phyloP scores from a whole-genome alignment of 2,113 vertebrate genomes.

The Phalacrocorax carbo region DNA sequence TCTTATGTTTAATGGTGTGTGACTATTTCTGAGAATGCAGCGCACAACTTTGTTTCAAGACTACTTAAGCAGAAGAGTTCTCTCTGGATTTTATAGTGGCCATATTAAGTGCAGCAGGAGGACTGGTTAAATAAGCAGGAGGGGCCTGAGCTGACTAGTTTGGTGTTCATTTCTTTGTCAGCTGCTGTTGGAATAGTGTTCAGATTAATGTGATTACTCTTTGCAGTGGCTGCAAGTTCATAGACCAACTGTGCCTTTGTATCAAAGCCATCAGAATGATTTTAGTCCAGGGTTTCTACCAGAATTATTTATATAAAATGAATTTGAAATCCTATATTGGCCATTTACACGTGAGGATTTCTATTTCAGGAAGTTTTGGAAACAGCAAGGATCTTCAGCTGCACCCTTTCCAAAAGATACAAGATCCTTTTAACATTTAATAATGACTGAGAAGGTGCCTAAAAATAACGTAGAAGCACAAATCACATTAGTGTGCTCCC shows the following conservation, averaged over 20 bases:
- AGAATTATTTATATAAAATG: constrained; percentile 58
- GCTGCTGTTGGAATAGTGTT: constrained; percentile 23
- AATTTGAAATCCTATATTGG: constrained; percentile 55
- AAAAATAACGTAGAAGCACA: constrained; percentile 52
- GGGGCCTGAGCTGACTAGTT: not conserved
- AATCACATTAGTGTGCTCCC: not conserved
- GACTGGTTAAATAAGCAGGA: constrained; percentile 13
- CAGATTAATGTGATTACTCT: constrained; percentile 33
- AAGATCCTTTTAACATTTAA: constrained; percentile 67
- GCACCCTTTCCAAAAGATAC: constrained; percentile 51
- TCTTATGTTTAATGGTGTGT: not conserved
- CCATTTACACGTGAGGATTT: constrained; percentile 58
- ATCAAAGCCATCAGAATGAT: constrained; percentile 46
- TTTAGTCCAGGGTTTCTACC: constrained; percentile 41
- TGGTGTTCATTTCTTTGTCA: constrained; percentile 38
- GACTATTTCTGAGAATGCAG: not conserved
- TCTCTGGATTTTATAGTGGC: not conserved
- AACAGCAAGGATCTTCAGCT: constrained; percentile 50
- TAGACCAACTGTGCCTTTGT: constrained; percentile 47
- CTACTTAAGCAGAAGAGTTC: not conserved
- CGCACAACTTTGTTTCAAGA: not conserved
- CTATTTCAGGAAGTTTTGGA: constrained; percentile 59
- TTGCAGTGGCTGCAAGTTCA: constrained; percentile 6
- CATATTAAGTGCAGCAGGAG: not conserved
- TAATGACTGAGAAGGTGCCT: constrained; percentile 50